These are phyloP conservation scores for Sinocyclocheilus anophthalmus DNA, from an alignment of 2,113 vertebrate species.

Conservation along the genomic window DNA sequence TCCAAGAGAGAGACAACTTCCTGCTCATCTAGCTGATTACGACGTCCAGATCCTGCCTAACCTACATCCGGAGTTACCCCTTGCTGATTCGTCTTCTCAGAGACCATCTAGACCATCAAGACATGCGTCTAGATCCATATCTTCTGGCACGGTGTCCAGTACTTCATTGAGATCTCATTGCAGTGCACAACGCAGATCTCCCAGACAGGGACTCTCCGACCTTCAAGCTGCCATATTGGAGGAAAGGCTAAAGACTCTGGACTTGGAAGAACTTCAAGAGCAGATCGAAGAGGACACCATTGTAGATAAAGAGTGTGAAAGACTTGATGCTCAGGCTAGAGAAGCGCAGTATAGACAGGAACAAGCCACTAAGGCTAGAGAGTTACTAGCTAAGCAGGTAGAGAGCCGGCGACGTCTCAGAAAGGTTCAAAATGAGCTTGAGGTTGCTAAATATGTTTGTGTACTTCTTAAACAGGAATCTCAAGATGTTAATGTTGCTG, in stretches of 20 bases:
- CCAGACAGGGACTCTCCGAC: neutral
- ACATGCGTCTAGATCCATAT: neutral
- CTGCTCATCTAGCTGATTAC: too few species aligned
- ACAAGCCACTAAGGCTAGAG: constrained; percentile 11
- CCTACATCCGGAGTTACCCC: too few species aligned
- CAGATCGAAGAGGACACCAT: neutral
- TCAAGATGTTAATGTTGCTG: neutral
- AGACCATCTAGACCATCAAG: neutral
- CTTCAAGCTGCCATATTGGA: neutral
- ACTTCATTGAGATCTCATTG: too few species aligned
- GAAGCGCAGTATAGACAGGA: constrained; percentile 8
- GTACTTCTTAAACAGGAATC: neutral
- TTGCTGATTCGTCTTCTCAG: too few species aligned
- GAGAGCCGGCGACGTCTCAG: neutral
- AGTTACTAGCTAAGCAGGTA: neutral
- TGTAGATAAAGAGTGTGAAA: constrained; percentile 13
- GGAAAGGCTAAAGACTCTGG: neutral
- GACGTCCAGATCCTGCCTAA: too few species aligned
- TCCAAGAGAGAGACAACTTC: too few species aligned
- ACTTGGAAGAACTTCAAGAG: neutral
- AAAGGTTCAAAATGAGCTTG: neutral
- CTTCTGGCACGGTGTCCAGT: neutral
- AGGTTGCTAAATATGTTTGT: neutral
- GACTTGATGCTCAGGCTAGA: neutral
- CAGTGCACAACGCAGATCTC: neutral